Evolutionary conservation across 2,797 vertebrate species (phyloP).

Genomic region (Ceryle rudis): DNA sequence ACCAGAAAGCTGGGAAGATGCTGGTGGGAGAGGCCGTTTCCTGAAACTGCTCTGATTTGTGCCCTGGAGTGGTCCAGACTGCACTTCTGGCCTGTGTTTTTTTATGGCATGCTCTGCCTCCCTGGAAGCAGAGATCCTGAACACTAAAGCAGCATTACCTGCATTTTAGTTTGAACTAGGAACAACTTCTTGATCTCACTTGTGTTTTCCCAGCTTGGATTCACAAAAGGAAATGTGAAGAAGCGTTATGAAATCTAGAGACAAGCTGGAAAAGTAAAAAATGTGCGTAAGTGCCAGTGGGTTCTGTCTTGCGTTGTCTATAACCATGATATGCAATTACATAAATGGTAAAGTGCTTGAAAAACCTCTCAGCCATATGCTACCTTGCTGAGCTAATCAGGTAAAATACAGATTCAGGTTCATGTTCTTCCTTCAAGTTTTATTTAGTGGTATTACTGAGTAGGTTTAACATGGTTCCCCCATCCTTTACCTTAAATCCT

Average conservation of each 20-base stretch:
- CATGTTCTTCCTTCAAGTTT: background rate
- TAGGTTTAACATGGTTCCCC: background rate
- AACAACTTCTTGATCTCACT: background rate
- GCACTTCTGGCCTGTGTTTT: background rate
- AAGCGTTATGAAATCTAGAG: background rate
- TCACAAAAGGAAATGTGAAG: background rate
- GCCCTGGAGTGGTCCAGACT: background rate
- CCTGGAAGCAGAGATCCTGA: background rate
- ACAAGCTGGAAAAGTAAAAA: background rate
- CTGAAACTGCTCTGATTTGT: background rate
- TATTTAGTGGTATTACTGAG: background rate
- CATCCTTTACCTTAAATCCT: slow-evolving; percentile 19
- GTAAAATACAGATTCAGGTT: background rate
- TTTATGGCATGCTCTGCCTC: background rate
- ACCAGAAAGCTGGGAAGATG: background rate
- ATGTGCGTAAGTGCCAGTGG: background rate
- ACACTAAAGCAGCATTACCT: background rate
- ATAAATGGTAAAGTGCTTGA: background rate
- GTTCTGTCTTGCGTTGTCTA: background rate
- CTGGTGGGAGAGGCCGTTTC: background rate
- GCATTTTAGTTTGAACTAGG: background rate
- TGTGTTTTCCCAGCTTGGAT: background rate
- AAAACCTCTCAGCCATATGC: background rate
- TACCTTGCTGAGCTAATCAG: background rate
- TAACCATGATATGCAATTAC: background rate